A percentile compares a stretch with the other conserved stretches of the same genome.
phyloP scores from a whole-genome alignment of 2,113 vertebrate species.

The Hippopotamus amphibius region DNA sequence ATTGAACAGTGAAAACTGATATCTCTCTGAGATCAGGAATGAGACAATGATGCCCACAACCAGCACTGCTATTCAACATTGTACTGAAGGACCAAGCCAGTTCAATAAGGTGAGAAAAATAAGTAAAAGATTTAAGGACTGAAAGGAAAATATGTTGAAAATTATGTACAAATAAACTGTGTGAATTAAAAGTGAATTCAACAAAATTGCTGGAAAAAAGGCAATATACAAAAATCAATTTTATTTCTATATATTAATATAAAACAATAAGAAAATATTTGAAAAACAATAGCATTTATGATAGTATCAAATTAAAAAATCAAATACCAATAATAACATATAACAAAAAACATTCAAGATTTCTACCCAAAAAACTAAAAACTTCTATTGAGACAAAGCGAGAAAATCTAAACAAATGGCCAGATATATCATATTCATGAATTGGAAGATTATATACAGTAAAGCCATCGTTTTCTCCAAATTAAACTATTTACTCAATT shows the following conservation, averaged over 20 bases:
- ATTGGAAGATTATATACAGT: neutral
- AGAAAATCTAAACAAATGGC: neutral
- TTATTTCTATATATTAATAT: neutral
- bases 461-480: constrained; percentile 6
- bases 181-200: neutral
- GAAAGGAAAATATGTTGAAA: neutral
- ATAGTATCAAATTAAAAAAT: constrained; percentile 1
- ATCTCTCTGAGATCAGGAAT: neutral
- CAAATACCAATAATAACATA: constrained; percentile 1
- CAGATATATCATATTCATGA: neutral
- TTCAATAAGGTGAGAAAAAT: neutral
- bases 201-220: neutral
- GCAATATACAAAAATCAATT: neutral
- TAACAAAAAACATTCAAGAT: neutral
- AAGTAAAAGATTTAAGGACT: neutral
- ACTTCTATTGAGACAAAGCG: neutral
- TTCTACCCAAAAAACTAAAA: neutral
- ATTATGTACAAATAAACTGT: neutral
- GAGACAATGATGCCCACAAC: neutral
- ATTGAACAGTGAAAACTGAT: neutral
- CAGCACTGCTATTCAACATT: neutral
- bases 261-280: constrained; percentile 27
- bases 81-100: neutral
- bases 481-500: neutral
- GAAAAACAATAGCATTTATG: neutral